Base-by-base conservation (phyloP, 2,888 invertebrate species). In the Erannis defoliaria region DNA sequence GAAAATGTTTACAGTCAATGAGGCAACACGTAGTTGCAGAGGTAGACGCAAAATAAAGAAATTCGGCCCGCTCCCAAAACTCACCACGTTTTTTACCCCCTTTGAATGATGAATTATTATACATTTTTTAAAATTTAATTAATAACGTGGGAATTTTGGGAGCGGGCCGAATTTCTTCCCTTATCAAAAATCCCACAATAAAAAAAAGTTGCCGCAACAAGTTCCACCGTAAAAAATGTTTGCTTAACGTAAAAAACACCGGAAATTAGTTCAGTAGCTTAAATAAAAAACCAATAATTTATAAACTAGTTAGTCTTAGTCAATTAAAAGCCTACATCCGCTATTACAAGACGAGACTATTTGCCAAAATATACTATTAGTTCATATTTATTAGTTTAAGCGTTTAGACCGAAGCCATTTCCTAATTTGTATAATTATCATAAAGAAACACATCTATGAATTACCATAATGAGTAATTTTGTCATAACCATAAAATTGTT, bases 361-460 rank as follows among this genome's bases (percentile, higher is more conserved):
- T 35, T 5, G 19, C 18, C n/a, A 46, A 55, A 19, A 29, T 33
- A 51, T 10, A 26, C 14, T 14, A 14, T 10, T 21, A 53, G 55
- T 26, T 59, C n/a, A n/a, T n/a, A n/a, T n/a, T n/a, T n/a, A n/a
- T n/a, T n/a, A n/a, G n/a, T n/a, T n/a, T n/a, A n/a, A n/a, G n/a
- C n/a, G n/a, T n/a, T n/a, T n/a, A n/a, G n/a, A n/a, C n/a, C n/a
- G n/a, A n/a, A n/a, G n/a, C n/a, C n/a, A n/a, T n/a, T 49, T 49
- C 19, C 55, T 43, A 43, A 60, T 50, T 64, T 40, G 45, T 53
- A 48, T 59, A 66, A 66, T 64, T 37, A 65, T 59, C 54, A 45
- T 31, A 26, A 18, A 65, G 49, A 65, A 67, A 61, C 33, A 40
- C 45, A 56, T 59, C 57, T 43, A 26, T 10, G 9, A 59, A 18